These are phyloP conservation scores for Zaprionus camerounensis DNA, from an alignment of 1,140 invertebrate species.

Conservation along the genomic window DNA sequence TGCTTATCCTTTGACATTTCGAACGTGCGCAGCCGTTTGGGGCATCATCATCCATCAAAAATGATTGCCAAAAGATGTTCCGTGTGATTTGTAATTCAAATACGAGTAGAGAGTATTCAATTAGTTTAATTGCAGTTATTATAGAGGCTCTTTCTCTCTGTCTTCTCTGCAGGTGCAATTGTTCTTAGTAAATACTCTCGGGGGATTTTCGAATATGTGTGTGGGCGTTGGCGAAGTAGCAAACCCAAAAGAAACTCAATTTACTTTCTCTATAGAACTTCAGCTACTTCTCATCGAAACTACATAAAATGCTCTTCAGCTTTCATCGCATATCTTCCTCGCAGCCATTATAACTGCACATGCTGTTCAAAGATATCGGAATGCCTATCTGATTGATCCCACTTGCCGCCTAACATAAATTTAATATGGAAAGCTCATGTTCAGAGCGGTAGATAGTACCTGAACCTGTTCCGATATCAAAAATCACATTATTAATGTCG, in stretches of 20 bases:
- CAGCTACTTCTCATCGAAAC: too few species aligned
- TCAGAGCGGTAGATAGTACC: conserved; percentile 45
- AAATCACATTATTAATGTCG: conserved; percentile 77
- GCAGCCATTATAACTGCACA: conserved; percentile 9
- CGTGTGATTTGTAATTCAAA: conserved; percentile 78
- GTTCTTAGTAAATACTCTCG: conserved; percentile 21
- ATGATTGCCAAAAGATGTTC: conserved; percentile 80
- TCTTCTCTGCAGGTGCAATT: conserved; percentile 58
- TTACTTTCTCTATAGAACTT: conserved; percentile 3
- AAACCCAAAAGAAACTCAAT: background rate
- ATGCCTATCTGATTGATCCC: conserved; percentile 29
- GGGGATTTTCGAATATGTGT: conserved; percentile 4
- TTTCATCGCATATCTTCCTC: background rate
- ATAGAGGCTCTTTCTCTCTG: conserved; percentile 8
- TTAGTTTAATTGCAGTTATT: conserved; percentile 76
- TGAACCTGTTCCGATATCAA: conserved; percentile 73
- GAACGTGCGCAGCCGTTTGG: conserved; percentile 61
- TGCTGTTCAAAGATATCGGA: background rate
- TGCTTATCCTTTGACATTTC: conserved; percentile 76
- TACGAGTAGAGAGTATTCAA: conserved; percentile 60
- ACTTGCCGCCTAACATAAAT: conserved; percentile 44
- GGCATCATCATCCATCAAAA: conserved; percentile 80
- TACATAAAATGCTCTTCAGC: background rate
- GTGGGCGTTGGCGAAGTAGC: conserved; percentile 26
- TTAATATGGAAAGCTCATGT: conserved; percentile 72